Evolutionary conservation across 1,140 invertebrate species (phyloP), one percentile per base, ranked within the genome.

Genomic region (Papilio aristodemus): DNA sequence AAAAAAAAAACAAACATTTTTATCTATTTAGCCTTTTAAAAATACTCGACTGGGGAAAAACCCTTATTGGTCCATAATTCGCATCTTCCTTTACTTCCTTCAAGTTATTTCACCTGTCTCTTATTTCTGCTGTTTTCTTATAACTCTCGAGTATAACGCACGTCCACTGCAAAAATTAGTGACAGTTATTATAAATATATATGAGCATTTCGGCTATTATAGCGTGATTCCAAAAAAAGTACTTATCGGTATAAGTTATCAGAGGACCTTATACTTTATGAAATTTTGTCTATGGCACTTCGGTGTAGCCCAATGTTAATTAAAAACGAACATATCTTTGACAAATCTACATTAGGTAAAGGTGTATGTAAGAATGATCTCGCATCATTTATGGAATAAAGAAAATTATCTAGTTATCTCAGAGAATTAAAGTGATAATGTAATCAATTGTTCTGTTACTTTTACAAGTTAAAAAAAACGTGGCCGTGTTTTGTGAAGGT

Each of bases 371-470:
- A 17, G 10, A 0, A 22, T 54, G 9, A 22, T 25, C 17, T 1
- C 17, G 7, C 10, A 25, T 17, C 41, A 1, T 22, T 22, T 25
- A 22, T 11, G 46, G 19, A 54, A 54, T 4, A 8, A 19, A 19
- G 17, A 46, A 17, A 54, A 54, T 22, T 22, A 22, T 11, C 46
- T 10, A 5, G 46, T 54, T 54, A 11, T 9, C 11, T 9, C 7
- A 25, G 46, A 25, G 19, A 22, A 25, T 19, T 8, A 25, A 54
- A 19, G 19, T 54, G 22, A 54, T 54, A 10, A 3, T 3, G 19
- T 54, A 22, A 54, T 54, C 46, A 54, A 54, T 54, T 54, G 46
- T 25, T 54, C 19, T 25, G 46, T 19, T 54, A 54, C 46, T 54
- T 54, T 54, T 19, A 54, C 19, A 5, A 13, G 19, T 54, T 11